Percentiles rank a stretch among this genome's conserved stretches.
Evolutionary conservation across 2,888 invertebrate genomes (phyloP).

Genomic region (Ectropis crepuscularia): DNA sequence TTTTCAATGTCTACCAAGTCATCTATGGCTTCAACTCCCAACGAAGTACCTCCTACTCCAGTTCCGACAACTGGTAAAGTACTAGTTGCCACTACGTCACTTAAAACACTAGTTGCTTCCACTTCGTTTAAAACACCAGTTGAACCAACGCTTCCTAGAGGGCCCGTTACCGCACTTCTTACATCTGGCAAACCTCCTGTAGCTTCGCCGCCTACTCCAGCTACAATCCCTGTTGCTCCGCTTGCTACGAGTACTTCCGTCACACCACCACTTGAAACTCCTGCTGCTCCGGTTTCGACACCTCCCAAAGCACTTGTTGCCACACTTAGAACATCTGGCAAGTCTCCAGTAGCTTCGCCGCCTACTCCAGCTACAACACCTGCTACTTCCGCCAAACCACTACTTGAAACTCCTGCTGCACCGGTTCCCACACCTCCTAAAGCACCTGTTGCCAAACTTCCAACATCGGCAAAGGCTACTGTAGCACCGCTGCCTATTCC

Average conservation of each 20-base stretch:
- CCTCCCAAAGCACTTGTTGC: not conserved
- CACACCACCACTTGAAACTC: not conserved
- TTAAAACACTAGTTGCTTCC: too few relatives aligned
- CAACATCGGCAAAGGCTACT: not conserved
- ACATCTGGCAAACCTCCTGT: not conserved
- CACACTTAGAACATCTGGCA: not conserved
- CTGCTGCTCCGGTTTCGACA: not conserved
- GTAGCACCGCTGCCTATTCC: not conserved
- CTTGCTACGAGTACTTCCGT: not conserved
- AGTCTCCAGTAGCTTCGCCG: not conserved
- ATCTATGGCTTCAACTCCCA: not conserved
- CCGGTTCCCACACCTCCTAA: not conserved
- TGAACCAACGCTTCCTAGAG: too few relatives aligned
- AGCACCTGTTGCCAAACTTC: not conserved
- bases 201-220: not conserved
- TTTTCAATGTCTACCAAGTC: not conserved
- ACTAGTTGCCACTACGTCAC: too few relatives aligned
- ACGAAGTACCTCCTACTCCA: too few relatives aligned
- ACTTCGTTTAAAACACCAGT: too few relatives aligned
- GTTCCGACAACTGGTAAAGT: too few relatives aligned
- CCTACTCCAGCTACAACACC: not conserved
- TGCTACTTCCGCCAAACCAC: not conserved
- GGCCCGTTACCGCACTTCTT: too few relatives aligned
- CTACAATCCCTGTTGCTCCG: not conserved
- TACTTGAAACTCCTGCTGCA: not conserved